phyloP scores from a whole-genome alignment of 2,888 invertebrate genomes.

The Autographa pulchrina region DNA sequence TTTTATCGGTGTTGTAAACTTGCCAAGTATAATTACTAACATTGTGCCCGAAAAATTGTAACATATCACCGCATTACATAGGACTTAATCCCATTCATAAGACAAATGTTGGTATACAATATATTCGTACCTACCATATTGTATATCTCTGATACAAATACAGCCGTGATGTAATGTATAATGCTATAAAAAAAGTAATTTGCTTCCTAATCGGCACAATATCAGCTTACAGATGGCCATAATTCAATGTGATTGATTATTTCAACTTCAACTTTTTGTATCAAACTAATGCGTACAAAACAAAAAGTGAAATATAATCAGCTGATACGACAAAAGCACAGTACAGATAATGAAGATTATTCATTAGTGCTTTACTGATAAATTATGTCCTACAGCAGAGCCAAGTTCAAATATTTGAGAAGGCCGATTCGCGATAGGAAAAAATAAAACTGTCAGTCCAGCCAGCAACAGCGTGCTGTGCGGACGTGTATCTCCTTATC shows the following conservation, averaged over 20 bases:
- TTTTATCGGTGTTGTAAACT: not conserved
- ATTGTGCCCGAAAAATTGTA: not conserved
- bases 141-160: not conserved
- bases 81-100: not conserved
- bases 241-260: conserved; percentile 73
- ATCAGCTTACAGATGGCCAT: conserved; percentile 54
- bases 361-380: conserved; percentile 64
- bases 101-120: not conserved
- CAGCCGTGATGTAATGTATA: not conserved
- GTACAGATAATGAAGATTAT: conserved; percentile 61
- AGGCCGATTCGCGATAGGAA: conserved; percentile 74
- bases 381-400: conserved; percentile 64
- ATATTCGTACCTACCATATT: not conserved
- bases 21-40: not conserved
- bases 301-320: conserved; percentile 51
- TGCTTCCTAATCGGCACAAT: conserved; percentile 57
- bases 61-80: not conserved
- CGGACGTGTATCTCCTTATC: conserved; percentile 62
- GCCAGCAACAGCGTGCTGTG: conserved; percentile 62
- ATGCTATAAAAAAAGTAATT: conserved; percentile 37
- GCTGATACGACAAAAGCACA: conserved; percentile 47
- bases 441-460: conserved; percentile 72
- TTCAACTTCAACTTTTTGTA: conserved; percentile 65
- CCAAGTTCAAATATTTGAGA: conserved; percentile 80
- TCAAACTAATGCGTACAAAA: conserved; percentile 65